These are phyloP conservation scores for Zapus hudsonius DNA, from an alignment of 2,113 vertebrate genomes.

Conservation along the genomic window DNA sequence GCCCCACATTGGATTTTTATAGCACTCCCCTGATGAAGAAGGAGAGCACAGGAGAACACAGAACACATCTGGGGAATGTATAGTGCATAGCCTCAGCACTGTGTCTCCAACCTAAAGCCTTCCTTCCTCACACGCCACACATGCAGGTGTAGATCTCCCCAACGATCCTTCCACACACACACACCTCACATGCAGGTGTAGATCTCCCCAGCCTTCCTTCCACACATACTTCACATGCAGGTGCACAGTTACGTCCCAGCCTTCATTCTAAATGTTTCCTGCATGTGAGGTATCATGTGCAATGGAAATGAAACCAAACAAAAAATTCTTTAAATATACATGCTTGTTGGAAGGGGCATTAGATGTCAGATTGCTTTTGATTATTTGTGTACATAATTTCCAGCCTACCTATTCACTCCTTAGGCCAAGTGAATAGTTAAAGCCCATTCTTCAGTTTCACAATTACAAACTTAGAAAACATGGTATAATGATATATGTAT, in stretches of 20 bases:
- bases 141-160: neutral
- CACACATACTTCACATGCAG: too few species aligned
- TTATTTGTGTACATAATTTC: neutral
- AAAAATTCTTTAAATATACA: neutral
- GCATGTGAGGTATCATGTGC: too few species aligned
- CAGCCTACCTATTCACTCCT: neutral
- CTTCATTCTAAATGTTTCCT: neutral
- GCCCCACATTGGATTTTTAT: too few species aligned
- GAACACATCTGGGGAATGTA: neutral
- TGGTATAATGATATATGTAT: neutral
- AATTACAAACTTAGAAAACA: neutral
- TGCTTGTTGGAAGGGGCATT: neutral
- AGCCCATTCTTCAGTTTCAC: neutral
- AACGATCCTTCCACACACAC: too few species aligned
- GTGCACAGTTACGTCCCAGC: neutral
- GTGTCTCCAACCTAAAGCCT: neutral
- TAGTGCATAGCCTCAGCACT: neutral
- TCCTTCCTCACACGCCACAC: neutral
- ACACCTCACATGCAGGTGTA: too few species aligned
- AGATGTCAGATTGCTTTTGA: slow-evolving; percentile 14
- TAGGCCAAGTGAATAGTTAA: slow-evolving; percentile 23
- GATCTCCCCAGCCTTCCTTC: too few species aligned
- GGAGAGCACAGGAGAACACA: neutral
- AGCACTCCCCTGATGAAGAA: neutral
- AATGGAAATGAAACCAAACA: neutral